Evolutionary conservation across 2,797 vertebrate species (phyloP), one percentile per base, ranked within the genome.

Genomic region (Galagoides demidoff): DNA sequence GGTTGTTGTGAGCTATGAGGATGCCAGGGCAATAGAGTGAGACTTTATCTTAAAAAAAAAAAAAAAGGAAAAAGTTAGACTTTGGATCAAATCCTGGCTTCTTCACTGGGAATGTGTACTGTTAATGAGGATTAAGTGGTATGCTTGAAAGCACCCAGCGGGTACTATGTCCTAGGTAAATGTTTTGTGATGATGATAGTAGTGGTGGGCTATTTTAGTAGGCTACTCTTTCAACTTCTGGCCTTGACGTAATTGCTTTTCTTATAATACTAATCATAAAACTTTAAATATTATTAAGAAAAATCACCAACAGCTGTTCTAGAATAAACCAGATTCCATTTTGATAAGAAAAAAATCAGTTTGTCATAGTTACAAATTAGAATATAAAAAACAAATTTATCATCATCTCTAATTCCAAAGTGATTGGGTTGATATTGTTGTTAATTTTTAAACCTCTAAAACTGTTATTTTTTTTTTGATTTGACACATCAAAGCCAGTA

Each of bases 261-360:
- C n/a, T 95, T 39, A 79, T 2, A 93, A 23, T 20, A 39, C 25
- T 87, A 39, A 85, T 93, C 43, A 68, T 12, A 87, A 89, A 74
- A 79, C 23, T 59, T 73, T 52, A 31, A 85, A 86, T 81, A 49
- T 83, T 70, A 87, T 52, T 45, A 85, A 77, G 49, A 90, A 90
- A 81, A 93, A 37, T 49, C 4, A 1, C 0, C 25, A 66, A 25
- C 45, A 81, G 27, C 31, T 81, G 85, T 43, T 70, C 5, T 76
- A 89, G 31, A 76, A 61, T 85, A 90, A 92, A 76, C 34, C 25
- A 82, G 61, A 85, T 94, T 95, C 5, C 6, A 68, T 66, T 90
- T 59, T 90, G 29, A 61, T 89, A 59, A 9, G n/a, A 66, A 82
- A 76, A 73, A 68, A 68, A 43, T 74, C 20, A 63, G 1, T 95